Conservation (phyloP, 1,140 invertebrate genomes). For the Drosophila insularis region DNA sequence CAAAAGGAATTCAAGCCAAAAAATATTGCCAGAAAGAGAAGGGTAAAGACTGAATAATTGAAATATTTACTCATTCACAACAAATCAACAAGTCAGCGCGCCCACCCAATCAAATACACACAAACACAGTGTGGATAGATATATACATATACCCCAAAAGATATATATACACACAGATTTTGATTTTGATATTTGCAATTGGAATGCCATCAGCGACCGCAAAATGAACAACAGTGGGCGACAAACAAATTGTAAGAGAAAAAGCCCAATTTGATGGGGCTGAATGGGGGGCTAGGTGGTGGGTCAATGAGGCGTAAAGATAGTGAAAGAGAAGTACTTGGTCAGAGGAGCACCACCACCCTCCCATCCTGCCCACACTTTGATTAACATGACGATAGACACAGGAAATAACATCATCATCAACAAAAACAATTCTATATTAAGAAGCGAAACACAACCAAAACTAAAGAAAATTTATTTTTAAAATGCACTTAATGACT, state of each 20-base stretch:
- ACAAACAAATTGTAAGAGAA: not conserved
- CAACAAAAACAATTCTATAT: not conserved
- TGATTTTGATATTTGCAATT: conserved; percentile 11
- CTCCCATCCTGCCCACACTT: not conserved
- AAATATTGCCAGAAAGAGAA: not conserved
- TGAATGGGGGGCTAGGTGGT: too few relatives aligned
- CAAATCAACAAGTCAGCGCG: conserved; percentile 9
- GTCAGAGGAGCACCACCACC: not conserved
- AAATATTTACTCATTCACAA: conserved; percentile 9
- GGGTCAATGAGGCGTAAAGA: not conserved
- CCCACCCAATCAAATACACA: not conserved
- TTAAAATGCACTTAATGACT: not conserved
- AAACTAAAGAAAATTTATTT: not conserved
- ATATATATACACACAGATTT: not conserved
- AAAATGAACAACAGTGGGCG: not conserved
- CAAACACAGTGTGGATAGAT: not conserved
- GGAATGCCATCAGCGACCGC: not conserved
- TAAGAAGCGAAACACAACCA: not conserved
- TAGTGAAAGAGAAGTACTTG: not conserved
- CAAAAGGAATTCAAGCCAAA: not conserved
- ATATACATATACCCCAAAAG: not conserved
- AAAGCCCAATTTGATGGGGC: too few relatives aligned
- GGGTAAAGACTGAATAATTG: not conserved
- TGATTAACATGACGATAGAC: not conserved
- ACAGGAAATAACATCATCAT: conserved; percentile 3